Evolutionary conservation across 2,797 vertebrate species (phyloP).

Genomic region (Peromyscus attwateri): DNA sequence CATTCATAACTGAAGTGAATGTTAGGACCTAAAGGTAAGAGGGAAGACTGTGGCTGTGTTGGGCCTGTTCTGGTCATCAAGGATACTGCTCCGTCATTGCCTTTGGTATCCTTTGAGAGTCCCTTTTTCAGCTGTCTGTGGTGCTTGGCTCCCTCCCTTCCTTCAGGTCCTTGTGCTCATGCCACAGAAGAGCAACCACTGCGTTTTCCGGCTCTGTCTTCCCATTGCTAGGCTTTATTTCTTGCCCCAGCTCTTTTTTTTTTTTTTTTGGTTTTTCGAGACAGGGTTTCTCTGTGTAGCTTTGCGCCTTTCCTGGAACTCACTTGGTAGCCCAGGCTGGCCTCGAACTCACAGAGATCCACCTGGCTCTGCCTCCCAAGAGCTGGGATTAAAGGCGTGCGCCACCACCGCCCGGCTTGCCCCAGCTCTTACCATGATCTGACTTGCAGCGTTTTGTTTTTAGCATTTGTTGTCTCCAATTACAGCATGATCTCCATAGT

Average conservation of each 20-base stretch:
- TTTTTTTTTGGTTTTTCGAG: no score
- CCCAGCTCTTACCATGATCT: not conserved
- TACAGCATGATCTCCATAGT: not conserved
- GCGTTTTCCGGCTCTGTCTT: not conserved
- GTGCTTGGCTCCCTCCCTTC: not conserved
- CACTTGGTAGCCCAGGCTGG: no score
- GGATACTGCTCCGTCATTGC: not conserved
- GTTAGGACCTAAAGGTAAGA: not conserved
- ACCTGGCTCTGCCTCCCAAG: no score
- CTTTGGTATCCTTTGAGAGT: constrained; percentile 27
- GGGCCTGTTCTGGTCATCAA: not conserved
- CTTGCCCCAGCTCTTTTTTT: not conserved
- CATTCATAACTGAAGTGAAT: constrained; percentile 50
- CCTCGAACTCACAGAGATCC: no score
- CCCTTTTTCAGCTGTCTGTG: not conserved
- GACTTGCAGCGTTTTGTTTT: not conserved
- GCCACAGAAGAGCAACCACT: not conserved
- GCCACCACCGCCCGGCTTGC: not conserved
- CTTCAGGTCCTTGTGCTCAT: constrained; percentile 1
- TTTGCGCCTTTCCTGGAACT: no score
- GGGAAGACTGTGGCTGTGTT: not conserved
- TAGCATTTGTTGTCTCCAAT: not conserved
- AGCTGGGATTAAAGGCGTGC: no score
- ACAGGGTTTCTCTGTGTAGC: no score
- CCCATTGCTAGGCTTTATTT: constrained; percentile 7